Conservation (phyloP, 1,140 invertebrate genomes). For the Chrysopa pallens region DNA sequence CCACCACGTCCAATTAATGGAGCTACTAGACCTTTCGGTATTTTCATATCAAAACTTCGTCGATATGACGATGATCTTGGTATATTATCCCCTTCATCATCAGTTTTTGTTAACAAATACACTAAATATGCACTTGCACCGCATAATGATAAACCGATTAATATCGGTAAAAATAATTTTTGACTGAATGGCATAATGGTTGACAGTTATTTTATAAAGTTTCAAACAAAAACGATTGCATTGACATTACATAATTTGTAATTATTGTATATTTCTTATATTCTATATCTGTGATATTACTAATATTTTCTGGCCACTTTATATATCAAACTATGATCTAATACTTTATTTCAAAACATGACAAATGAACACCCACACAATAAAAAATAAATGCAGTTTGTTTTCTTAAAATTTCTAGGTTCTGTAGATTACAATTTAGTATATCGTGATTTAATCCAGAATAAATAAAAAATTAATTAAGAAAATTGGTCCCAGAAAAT, state of each 20-base stretch:
- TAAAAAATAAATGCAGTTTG: no score
- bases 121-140: constrained; percentile 22
- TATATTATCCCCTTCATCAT: constrained; percentile 15
- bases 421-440: no score
- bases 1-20: constrained; percentile 43
- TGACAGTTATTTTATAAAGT: neutral
- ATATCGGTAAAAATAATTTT: constrained; percentile 8
- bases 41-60: constrained; percentile 21
- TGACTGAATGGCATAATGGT: neutral
- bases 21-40: constrained; percentile 27
- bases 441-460: no score
- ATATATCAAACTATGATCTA: neutral
- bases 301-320: neutral
- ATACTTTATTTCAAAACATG: neutral
- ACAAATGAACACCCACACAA: neutral
- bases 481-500: no score
- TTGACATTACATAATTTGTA: neutral
- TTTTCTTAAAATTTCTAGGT: no score
- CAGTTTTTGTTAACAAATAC: constrained; percentile 24
- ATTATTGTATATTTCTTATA: neutral
- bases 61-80: constrained; percentile 13
- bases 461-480: no score
- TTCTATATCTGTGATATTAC: no score
- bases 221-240: neutral
- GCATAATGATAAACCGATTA: constrained; percentile 24